phyloP scores from a whole-genome alignment of 2,888 invertebrate species.

The Venustoraphidia nigricollis region DNA sequence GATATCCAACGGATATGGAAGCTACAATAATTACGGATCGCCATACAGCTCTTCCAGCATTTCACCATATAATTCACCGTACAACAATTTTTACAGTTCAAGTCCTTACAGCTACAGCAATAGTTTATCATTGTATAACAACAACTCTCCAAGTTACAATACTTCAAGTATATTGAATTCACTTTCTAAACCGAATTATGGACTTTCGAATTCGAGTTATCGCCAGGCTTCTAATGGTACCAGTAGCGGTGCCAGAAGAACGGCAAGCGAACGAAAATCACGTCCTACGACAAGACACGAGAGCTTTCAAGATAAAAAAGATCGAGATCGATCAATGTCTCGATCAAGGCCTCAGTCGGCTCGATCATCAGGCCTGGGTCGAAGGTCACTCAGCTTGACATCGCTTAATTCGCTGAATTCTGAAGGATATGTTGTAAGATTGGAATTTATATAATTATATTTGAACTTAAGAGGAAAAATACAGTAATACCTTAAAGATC shows the following conservation, averaged over 20 bases:
- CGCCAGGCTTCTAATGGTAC: too few species aligned
- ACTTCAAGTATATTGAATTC: background rate
- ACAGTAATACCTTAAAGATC: too few species aligned
- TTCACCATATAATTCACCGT: conserved; percentile 4
- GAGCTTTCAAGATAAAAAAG: conserved; percentile 25
- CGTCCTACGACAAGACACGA: background rate
- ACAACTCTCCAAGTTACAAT: background rate
- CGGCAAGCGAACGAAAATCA: background rate
- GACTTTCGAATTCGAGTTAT: too few species aligned
- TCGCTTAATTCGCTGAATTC: conserved; percentile 42
- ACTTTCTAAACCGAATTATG: background rate
- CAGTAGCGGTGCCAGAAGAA: too few species aligned
- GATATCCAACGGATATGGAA: too few species aligned
- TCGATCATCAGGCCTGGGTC: conserved; percentile 22
- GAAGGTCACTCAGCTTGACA: conserved; percentile 46
- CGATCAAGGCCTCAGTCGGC: background rate
- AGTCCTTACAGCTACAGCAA: conserved; percentile 1
- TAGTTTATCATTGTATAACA: background rate
- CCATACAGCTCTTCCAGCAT: background rate
- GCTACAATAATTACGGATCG: background rate
- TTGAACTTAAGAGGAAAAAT: too few species aligned
- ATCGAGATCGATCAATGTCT: conserved; percentile 14
- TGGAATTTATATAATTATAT: background rate
- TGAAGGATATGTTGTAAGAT: conserved; percentile 73
- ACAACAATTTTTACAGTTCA: conserved; percentile 2